phyloP scores from a whole-genome alignment of 2,888 invertebrate species.

The Melanostoma mellinum region DNA sequence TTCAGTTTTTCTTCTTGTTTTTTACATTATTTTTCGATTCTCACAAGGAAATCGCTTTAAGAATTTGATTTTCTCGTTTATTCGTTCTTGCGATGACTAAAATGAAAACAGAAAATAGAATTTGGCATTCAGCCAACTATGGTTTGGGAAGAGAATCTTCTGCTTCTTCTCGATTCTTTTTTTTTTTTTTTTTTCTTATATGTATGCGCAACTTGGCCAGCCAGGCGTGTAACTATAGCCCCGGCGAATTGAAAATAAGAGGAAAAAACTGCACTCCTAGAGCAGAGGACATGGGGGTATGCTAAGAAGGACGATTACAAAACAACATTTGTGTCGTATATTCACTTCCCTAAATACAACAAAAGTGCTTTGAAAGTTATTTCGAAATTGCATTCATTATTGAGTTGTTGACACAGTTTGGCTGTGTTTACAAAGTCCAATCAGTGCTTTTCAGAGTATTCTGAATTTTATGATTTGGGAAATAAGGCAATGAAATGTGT shows the following conservation, averaged over 20 bases:
- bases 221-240: constrained; percentile 39
- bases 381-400: constrained; percentile 57
- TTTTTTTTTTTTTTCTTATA: constrained; percentile 20
- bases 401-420: constrained; percentile 63
- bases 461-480: too few relatives aligned
- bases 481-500: too few relatives aligned
- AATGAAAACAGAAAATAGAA: constrained; percentile 59
- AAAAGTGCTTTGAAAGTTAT: constrained; percentile 37
- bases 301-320: constrained; percentile 50
- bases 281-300: not conserved
- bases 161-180: constrained; percentile 1
- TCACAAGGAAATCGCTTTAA: constrained; percentile 40
- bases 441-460: too few relatives aligned
- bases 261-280: not conserved
- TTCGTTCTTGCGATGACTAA: constrained; percentile 17
- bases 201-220: constrained; percentile 38
- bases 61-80: constrained; percentile 63
- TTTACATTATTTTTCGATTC: constrained; percentile 1
- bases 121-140: constrained; percentile 56
- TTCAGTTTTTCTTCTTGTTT: constrained; percentile 2
- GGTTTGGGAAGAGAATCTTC: constrained; percentile 18
- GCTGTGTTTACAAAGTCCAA: constrained; percentile 29
- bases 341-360: constrained; percentile 55
- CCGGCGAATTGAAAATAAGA: constrained; percentile 14
- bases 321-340: constrained; percentile 32